Percentiles rank a stretch among this genome's conserved stretches.
phyloP scores from a whole-genome alignment of 1,140 invertebrate genomes.

The Teleopsis dalmanni region DNA sequence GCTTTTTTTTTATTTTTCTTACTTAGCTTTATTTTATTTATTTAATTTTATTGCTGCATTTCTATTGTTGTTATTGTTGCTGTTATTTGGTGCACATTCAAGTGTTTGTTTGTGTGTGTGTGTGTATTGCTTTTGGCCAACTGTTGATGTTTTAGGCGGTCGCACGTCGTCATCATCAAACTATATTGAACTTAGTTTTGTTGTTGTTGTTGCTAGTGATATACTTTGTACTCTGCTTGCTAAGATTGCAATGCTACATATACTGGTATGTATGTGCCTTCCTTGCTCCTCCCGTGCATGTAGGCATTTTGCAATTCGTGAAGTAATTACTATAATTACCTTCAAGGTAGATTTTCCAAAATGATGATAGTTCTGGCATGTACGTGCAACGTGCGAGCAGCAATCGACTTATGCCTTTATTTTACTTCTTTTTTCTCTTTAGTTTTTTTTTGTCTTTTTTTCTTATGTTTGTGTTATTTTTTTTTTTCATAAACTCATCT shows the following conservation, averaged over 20 bases:
- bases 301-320: constrained; percentile 36
- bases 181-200: neutral
- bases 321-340: constrained; percentile 45
- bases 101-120: neutral
- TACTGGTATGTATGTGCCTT: no score
- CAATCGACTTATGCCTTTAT: no score
- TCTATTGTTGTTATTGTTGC: neutral
- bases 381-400: no score
- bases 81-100: neutral
- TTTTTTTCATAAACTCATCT: no score
- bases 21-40: neutral
- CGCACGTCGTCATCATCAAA: constrained; percentile 34
- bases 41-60: neutral
- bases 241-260: no score
- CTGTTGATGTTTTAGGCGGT: constrained; percentile 44
- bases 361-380: no score
- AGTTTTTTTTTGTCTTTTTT: no score
- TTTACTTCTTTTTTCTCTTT: no score
- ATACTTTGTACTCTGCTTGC: neutral
- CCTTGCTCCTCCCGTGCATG: neutral
- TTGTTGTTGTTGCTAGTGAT: neutral
- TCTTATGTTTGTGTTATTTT: no score
- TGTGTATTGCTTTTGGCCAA: constrained; percentile 13
- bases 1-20: no score
- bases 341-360: constrained; percentile 45